Evolutionary conservation across 1,140 invertebrate genomes (phyloP), one percentile per base, ranked within the genome.

Genomic region (Philopotamus ludificatus): DNA sequence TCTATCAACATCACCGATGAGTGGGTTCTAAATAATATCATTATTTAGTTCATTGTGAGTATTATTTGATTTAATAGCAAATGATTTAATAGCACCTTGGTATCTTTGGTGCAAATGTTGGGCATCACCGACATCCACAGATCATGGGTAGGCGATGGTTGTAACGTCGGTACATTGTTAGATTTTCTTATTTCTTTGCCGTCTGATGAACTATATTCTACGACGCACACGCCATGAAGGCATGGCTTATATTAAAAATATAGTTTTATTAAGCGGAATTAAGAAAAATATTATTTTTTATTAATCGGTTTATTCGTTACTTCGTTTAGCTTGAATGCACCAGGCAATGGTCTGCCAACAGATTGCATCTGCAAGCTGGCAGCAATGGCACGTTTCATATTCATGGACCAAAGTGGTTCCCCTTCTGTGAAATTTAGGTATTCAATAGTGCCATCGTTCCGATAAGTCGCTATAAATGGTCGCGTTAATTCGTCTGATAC

Each of bases 331-430:
- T 78, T 77, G 67, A 81, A 82, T 0, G 81, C 80, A 0, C 81
- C 82, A 3, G 64, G 65, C 8, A 73, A 69, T 15, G 75, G 78
- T 23, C 75, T 81, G 18, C 75, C 75, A 55, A 74, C 71, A 34
- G 76, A 72, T 70, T 81, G 76, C 8, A 86, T 63, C 71, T 88
- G 86, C 25, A 88, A 81, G 65, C 84, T 83, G 34, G 84, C 81
- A 9, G 84, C 83, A 20, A 89, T 80, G 3, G 84, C 86, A 34
- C 85, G 75, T 72, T 89, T 87, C 55, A 88, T 83, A 72, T 89
- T 89, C n/a, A 79, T 82, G 0, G 83, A 80, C 87, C 87, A 89
- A n/a, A 78, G 71, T 1, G 83, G 77, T 64, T 86, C 85, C 21
- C 71, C 39, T 0, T 66, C 9, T 2, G 21, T 60, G 23, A 60